Conservation (phyloP, 2,888 invertebrate genomes). For the Pollenia angustigena region DNA sequence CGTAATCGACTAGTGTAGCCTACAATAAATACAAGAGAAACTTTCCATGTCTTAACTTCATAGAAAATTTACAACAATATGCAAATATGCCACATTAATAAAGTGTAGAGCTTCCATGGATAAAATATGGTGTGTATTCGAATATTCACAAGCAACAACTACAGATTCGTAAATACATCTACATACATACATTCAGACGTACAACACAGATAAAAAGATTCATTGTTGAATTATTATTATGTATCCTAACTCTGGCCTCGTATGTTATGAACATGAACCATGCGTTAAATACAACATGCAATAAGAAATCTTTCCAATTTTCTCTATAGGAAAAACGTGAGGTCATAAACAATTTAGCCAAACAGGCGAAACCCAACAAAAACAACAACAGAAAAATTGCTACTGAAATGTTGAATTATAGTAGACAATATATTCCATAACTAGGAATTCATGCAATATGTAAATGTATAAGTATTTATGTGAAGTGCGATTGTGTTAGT, state of each 20-base stretch:
- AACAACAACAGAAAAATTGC: slow-evolving; percentile 51
- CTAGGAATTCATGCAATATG: slow-evolving; percentile 42
- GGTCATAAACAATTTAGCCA: slow-evolving; percentile 73
- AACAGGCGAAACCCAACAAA: slow-evolving; percentile 55
- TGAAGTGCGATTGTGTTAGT: no score
- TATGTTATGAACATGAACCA: slow-evolving; percentile 57
- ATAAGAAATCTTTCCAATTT: slow-evolving; percentile 69
- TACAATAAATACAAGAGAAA: neutral
- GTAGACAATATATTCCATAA: slow-evolving; percentile 61
- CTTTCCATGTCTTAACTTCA: neutral
- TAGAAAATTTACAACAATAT: slow-evolving; percentile 64
- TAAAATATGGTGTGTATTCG: slow-evolving; percentile 18
- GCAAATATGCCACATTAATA: slow-evolving; percentile 72
- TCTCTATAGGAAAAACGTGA: slow-evolving; percentile 70
- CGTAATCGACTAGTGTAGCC: neutral
- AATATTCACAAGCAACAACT: neutral
- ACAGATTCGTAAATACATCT: slow-evolving; percentile 21
- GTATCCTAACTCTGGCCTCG: slow-evolving; percentile 67
- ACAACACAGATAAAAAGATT: slow-evolving; percentile 39
- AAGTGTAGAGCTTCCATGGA: slow-evolving; percentile 37
- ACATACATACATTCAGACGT: neutral
- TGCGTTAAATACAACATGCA: slow-evolving; percentile 65
- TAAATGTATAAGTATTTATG: neutral
- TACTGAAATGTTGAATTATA: slow-evolving; percentile 72
- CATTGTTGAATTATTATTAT: slow-evolving; percentile 68